A percentile compares a stretch with the other conserved stretches of the same genome.
phyloP scores from a whole-genome alignment of 2,113 vertebrate species.

The Solea senegalensis region DNA sequence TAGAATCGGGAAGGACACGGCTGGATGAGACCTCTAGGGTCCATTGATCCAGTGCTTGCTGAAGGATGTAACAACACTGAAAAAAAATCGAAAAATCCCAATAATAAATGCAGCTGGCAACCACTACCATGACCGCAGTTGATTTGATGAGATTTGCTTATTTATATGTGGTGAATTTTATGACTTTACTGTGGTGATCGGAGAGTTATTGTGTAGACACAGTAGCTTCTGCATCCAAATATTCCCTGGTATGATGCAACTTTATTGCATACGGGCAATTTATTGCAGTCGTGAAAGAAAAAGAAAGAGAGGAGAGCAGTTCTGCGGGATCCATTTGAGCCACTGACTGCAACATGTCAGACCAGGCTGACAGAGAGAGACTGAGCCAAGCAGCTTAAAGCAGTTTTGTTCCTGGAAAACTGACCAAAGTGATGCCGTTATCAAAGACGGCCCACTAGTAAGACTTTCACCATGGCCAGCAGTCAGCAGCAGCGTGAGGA shows the following conservation, averaged over 20 bases:
- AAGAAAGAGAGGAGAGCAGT: background rate
- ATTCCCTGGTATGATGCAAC: background rate
- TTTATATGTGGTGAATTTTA: too few species aligned
- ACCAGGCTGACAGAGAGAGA: background rate
- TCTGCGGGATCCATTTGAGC: background rate
- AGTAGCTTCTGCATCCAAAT: background rate
- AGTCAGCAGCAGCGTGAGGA: conserved; percentile 6
- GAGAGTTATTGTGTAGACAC: background rate
- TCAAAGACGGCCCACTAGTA: background rate
- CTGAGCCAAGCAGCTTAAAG: background rate
- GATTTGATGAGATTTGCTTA: background rate
- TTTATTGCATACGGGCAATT: background rate
- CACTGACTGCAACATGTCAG: background rate
- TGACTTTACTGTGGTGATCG: too few species aligned
- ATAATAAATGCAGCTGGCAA: background rate
- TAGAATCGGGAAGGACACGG: too few species aligned
- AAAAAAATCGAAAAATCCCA: background rate
- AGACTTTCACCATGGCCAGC: background rate
- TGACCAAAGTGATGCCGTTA: background rate
- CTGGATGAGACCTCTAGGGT: background rate
- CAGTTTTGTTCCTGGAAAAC: background rate
- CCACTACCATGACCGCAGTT: too few species aligned
- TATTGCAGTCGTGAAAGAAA: background rate
- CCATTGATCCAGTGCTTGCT: background rate
- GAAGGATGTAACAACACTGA: background rate